Evolutionary conservation across 64 coral and sea anemone genomes (phyloP).

Genomic region (Pocillopora verrucosa): DNA sequence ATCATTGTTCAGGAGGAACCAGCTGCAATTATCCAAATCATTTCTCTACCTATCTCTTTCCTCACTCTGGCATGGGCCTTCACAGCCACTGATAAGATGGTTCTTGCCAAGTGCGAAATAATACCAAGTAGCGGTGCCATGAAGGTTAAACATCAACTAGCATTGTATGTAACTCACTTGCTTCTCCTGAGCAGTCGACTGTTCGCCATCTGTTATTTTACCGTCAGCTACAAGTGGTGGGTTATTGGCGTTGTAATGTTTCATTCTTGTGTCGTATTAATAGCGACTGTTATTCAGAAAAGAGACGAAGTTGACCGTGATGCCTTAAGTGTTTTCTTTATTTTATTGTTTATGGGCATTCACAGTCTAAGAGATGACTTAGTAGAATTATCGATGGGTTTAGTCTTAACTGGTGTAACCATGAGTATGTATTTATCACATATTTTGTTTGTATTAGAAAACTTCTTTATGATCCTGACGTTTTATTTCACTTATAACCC

Average conservation of each 20-base stretch:
- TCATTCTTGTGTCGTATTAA: neutral
- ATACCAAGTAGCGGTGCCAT: no score
- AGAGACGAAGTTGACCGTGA: no score
- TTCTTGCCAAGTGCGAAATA: no score
- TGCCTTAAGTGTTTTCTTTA: no score
- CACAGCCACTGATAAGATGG: no score
- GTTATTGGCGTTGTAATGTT: neutral
- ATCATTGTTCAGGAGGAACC: no score
- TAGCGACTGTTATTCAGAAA: neutral
- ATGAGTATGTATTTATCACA: neutral
- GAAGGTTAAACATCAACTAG: no score
- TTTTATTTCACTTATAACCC: neutral
- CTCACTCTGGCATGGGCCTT: no score
- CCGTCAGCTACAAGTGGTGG: neutral
- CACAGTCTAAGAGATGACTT: neutral
- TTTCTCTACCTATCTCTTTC: no score
- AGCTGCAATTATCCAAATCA: no score
- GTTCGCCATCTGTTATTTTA: neutral
- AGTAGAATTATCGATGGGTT: no score
- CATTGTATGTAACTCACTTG: neutral
- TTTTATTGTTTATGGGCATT: neutral
- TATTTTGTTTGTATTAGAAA: conserved; percentile 12
- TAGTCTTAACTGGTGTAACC: no score
- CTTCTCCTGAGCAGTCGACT: conserved; percentile 18
- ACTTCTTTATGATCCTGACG: neutral